A percentile compares a stretch with the other conserved stretches of the same genome.
phyloP scores from a whole-genome alignment of 2,113 vertebrate genomes.

The Scalopus aquaticus region DNA sequence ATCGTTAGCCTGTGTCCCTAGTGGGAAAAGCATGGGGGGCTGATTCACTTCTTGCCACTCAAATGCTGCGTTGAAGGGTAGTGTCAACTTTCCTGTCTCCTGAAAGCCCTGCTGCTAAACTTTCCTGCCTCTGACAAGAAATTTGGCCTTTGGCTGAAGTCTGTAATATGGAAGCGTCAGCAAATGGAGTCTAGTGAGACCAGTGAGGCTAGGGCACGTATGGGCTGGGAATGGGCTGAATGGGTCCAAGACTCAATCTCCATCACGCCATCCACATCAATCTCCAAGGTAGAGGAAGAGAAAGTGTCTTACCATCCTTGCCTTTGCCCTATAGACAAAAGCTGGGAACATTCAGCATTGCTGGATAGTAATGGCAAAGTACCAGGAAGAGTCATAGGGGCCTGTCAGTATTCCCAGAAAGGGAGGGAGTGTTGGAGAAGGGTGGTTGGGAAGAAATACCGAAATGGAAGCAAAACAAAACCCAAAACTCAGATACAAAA shows the following conservation, averaged over 20 bases:
- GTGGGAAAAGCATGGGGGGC: not conserved
- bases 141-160: not conserved
- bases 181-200: not conserved
- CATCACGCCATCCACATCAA: not conserved
- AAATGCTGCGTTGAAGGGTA: not conserved
- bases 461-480: slow-evolving; percentile 27
- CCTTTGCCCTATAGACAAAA: not conserved
- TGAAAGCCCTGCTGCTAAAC: not conserved
- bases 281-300: slow-evolving; percentile 2
- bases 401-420: not conserved
- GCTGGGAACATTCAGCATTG: not conserved
- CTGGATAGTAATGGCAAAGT: not conserved
- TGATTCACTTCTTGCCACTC: not conserved
- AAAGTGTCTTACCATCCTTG: not conserved
- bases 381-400: not conserved
- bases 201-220: not conserved
- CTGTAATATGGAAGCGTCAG: not conserved
- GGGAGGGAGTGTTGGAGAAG: not conserved
- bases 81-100: not conserved
- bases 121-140: not conserved
- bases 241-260: not conserved
- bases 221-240: not conserved
- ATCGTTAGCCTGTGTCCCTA: not conserved
- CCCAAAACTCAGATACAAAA: not conserved
- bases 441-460: not conserved